Evolutionary conservation across 1,140 invertebrate species (phyloP), one percentile per base, ranked within the genome.

Genomic region (Heliconius nattereri): DNA sequence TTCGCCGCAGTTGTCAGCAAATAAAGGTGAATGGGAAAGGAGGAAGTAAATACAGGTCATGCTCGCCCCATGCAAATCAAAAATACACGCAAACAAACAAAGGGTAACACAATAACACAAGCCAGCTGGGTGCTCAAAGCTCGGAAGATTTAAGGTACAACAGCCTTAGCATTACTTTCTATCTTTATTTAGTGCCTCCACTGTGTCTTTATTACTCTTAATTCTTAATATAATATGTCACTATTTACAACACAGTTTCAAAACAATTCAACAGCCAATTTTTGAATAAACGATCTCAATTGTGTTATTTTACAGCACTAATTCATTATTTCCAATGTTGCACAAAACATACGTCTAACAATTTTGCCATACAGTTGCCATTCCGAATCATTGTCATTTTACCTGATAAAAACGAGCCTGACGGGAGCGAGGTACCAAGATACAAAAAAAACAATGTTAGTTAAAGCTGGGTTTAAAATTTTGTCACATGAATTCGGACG

Each of bases 331-430:
- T 82, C 85, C 86, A 89, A 87, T 85, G 78, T 87, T 84, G 84
- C 84, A 85, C 85, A 87, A 89, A 89, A 91, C 87, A 91, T 92
- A 93, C 87, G 88, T 86, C 91, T 94, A 94, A 92, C 86, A 91
- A 89, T 93, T 94, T 93, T 87, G 93, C 89, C 89, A 93, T 94
- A 92, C 91, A 92, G 79, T 91, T 92, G 89, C 88, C 91, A 94
- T 94, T 94, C 91, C 88, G 88, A 91, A 81, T 92, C 85, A 90
- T 90, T 90, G 84, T 90, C 83, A 83, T 90, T 91, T 96, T 96
- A 96, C 96, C 96, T 96, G 96, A 96, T 95, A 96, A 94, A 95
- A 96, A 96, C 94, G 96, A 96, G 96, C 96, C 96, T 96, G 95
- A 94, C 94, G 95, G 95, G 95, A 95, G 96, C 95, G 95, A 92